Evolutionary conservation across 2,113 vertebrate genomes (phyloP).

Genomic region (Campylomormyrus numenius): DNA sequence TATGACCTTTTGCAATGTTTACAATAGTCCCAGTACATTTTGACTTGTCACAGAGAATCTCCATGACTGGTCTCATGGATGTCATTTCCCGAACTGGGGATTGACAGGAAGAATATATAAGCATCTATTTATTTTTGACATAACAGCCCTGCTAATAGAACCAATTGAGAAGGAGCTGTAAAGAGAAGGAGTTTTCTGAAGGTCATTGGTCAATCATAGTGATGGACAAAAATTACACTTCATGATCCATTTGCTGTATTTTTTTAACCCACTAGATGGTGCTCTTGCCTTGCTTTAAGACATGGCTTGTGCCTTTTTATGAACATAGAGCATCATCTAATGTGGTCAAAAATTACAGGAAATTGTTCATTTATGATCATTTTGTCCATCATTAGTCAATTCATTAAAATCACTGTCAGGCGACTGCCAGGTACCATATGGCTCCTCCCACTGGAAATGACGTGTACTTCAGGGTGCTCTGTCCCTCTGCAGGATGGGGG

Average conservation of each 20-base stretch:
- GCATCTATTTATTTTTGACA: background rate
- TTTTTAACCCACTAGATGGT: background rate
- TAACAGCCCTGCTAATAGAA: background rate
- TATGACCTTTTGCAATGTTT: background rate
- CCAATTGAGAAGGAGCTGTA: background rate
- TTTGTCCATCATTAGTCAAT: background rate
- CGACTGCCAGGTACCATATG: background rate
- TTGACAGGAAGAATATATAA: background rate
- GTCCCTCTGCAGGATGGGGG: conserved; percentile 55
- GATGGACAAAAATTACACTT: background rate
- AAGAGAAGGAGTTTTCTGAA: background rate
- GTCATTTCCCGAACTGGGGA: background rate
- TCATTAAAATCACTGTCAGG: background rate
- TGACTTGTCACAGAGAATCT: background rate
- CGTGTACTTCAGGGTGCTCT: conserved; percentile 50
- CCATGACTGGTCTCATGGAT: background rate
- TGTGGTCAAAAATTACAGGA: background rate
- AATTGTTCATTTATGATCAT: background rate
- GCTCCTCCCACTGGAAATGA: background rate
- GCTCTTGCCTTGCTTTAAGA: background rate
- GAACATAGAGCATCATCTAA: background rate
- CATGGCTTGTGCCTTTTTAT: background rate
- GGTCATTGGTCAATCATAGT: background rate
- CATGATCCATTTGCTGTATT: background rate
- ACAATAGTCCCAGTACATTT: background rate